Evolutionary conservation across 23 tunicate genomes (phyloP), one percentile per base, ranked within the genome.

Genomic region (Trididemnum nubilum): DNA sequence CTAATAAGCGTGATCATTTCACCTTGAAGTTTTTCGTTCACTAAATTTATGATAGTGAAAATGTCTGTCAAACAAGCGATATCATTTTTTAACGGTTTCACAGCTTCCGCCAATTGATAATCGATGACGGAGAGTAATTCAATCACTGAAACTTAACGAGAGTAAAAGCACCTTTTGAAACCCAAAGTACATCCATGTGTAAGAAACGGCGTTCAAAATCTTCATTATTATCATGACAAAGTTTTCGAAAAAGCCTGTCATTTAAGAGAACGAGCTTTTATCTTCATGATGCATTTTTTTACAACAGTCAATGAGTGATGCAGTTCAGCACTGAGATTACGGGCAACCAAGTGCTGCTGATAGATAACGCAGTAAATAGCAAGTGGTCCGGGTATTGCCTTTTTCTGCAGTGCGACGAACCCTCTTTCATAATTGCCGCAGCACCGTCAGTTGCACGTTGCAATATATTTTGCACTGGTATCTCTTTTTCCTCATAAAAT

Each of bases 391-490:
- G 65, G 65, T 73, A 73, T 40, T 38, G 15, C 30, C 37, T 54
- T 77, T 54, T 77, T 77, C 36, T 51, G 26, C 19, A 51, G 30
- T 36, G 67, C 66, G 66, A 77, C 52, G 81, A 77, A 77, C 27
- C 66, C 81, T 77, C 79, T 60, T 36, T 15, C 78, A 76, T 84
- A 73, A 78, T 83, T 34, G 83, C 54, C 54, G 83, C 74, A 57
- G 87, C 87, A 76, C 87, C 83, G 36, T 83, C 87, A 5, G 84
- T 77, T 84, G 82, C 88, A 36, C 88, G 76, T 54, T 84, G 73
- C 82, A 76, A 37, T 57, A 76, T 84, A 75, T 84, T 84, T 37
- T 75, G 36, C 82, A 76, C 33, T 54, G 88, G 86, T 34, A 82
- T 82, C 25, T 40, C 34, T 36, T 84, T 79, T 58, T 84, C 82